phyloP scores from a whole-genome alignment of 2,113 vertebrate species.

The Microtus pennsylvanicus region DNA sequence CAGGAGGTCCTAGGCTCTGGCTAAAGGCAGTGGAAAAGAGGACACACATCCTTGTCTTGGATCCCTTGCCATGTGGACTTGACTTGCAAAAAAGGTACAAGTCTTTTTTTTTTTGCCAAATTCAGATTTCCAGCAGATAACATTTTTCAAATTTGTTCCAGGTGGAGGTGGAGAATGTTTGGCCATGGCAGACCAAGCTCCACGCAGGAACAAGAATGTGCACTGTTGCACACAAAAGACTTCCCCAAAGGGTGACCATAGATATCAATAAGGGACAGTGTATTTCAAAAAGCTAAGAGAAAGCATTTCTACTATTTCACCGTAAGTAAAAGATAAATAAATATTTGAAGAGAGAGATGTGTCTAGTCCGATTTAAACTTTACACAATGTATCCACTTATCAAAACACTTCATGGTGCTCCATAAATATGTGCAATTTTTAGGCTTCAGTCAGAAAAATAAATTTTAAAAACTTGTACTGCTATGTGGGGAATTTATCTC shows the following conservation, averaged over 20 bases:
- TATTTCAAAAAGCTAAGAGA: neutral
- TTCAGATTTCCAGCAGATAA: neutral
- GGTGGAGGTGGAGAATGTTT: too few relatives aligned
- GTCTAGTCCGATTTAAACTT: neutral
- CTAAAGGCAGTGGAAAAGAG: neutral
- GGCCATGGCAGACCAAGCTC: rapidly evolving
- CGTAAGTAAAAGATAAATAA: neutral
- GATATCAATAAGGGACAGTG: neutral
- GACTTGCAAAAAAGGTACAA: too few relatives aligned
- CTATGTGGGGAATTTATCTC: neutral
- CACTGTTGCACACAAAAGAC: neutral
- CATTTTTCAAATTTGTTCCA: neutral
- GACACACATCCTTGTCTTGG: neutral
- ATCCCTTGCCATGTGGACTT: neutral
- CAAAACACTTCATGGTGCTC: neutral
- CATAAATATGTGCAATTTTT: neutral
- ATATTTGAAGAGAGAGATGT: neutral
- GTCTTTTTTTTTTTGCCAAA: neutral
- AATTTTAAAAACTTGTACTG: neutral
- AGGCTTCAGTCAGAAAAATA: neutral
- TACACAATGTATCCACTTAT: neutral
- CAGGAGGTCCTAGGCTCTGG: neutral
- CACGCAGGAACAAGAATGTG: neutral
- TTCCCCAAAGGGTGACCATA: neutral
- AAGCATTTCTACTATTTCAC: neutral